These are phyloP conservation scores for Crocodylus rhombifer DNA, from an alignment of 2,797 vertebrate species.

Conservation along the genomic window DNA sequence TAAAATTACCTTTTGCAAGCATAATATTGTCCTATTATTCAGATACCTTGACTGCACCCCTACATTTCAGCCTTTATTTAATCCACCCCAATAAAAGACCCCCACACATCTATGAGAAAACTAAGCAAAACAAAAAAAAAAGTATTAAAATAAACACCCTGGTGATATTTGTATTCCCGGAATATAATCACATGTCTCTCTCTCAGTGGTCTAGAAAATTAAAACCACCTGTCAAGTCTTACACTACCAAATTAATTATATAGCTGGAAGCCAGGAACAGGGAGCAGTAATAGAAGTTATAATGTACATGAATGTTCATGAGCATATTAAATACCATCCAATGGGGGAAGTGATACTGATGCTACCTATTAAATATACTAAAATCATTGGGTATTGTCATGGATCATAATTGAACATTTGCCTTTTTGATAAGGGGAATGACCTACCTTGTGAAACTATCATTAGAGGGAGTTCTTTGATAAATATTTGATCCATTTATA, in stretches of 20 bases:
- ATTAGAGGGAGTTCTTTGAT: not conserved
- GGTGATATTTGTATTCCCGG: slow-evolving; percentile 55
- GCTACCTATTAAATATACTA: slow-evolving; percentile 8
- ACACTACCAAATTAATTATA: slow-evolving; percentile 70
- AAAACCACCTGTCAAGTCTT: slow-evolving; percentile 67
- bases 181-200: slow-evolving; percentile 19
- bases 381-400: not conserved
- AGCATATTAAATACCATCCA: slow-evolving; percentile 38
- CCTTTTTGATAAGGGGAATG: not conserved
- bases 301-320: slow-evolving; percentile 22
- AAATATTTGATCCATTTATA: not conserved
- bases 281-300: slow-evolving; percentile 51
- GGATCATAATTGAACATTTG: slow-evolving; percentile 2
- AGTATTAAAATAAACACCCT: slow-evolving; percentile 38
- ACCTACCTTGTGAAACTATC: not conserved
- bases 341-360: slow-evolving; percentile 10
- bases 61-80: not conserved
- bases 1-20: not conserved
- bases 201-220: slow-evolving; percentile 73
- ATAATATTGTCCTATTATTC: not conserved
- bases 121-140: not conserved
- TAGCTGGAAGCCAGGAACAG: slow-evolving; percentile 45
- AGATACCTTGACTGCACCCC: not conserved
- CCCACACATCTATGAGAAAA: not conserved
- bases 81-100: not conserved